Conservation (phyloP, 2,113 vertebrate genomes). For the Silurus glanis region DNA sequence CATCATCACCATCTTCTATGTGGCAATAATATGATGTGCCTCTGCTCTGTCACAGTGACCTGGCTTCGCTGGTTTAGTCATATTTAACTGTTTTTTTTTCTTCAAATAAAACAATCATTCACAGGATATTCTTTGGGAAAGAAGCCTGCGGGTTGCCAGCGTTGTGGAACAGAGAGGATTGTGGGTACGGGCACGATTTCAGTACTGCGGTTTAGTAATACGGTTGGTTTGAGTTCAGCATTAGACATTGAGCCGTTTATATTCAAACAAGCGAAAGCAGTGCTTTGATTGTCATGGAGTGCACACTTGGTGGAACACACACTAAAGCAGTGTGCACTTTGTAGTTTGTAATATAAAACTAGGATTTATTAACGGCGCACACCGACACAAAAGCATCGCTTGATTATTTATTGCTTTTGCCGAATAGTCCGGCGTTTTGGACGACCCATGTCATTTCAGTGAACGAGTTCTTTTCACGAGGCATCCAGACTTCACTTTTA, state of each 20-base stretch:
- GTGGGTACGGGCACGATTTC: slow-evolving; percentile 1
- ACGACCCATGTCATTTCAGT: not conserved
- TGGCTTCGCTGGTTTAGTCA: not conserved
- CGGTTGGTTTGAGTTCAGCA: slow-evolving; percentile 15
- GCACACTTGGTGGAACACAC: slow-evolving; percentile 13
- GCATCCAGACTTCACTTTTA: not conserved
- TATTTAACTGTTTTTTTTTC: not conserved
- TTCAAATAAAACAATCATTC: slow-evolving; percentile 5
- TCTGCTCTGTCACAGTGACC: slow-evolving; percentile 18
- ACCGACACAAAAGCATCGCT: not conserved
- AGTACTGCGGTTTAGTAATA: slow-evolving; percentile 14
- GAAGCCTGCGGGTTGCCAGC: slow-evolving; percentile 29
- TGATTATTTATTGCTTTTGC: not conserved
- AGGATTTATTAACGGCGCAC: not conserved
- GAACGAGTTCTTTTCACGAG: not conserved
- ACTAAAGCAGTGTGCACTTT: slow-evolving; percentile 5
- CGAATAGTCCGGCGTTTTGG: not conserved
- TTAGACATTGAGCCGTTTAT: slow-evolving; percentile 24
- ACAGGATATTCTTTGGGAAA: not conserved
- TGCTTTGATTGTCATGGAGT: slow-evolving; percentile 33
- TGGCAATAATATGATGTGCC: slow-evolving; percentile 24
- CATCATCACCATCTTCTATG: not conserved
- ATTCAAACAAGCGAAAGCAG: slow-evolving; percentile 7
- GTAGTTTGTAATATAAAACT: slow-evolving; percentile 2
- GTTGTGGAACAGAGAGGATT: slow-evolving; percentile 15